Evolutionary conservation across 2,888 invertebrate species (phyloP).

Genomic region (Drosophila aldrichi): DNA sequence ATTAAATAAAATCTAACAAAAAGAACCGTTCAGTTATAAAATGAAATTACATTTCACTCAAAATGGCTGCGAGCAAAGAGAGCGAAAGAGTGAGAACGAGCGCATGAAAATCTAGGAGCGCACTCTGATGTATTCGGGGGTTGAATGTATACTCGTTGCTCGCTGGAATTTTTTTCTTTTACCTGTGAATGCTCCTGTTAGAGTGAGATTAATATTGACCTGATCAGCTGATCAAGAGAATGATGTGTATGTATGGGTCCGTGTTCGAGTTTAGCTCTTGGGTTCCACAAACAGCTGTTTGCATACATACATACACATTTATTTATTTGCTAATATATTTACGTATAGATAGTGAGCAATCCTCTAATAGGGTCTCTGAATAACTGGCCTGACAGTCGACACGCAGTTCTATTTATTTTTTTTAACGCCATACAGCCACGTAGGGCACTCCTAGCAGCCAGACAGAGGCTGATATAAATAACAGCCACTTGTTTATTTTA

Average conservation of each 20-base stretch:
- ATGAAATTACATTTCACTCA: conserved; percentile 55
- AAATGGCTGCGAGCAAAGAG: conserved; percentile 49
- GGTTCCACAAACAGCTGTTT: conserved; percentile 51
- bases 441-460: not conserved
- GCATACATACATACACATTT: not conserved
- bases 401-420: not conserved
- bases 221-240: conserved; percentile 71
- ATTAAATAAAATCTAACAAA: not conserved
- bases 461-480: conserved; percentile 36
- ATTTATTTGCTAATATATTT: not conserved
- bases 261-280: conserved; percentile 9
- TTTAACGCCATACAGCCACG: conserved; percentile 20
- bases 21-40: not conserved
- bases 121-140: conserved; percentile 39
- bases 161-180: conserved; percentile 31
- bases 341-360: conserved; percentile 15
- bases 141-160: conserved; percentile 34
- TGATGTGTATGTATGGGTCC: conserved; percentile 17
- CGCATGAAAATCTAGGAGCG: conserved; percentile 4
- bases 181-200: conserved; percentile 37
- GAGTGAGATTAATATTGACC: conserved; percentile 45
- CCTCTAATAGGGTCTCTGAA: conserved; percentile 32
- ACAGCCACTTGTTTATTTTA: conserved; percentile 22
- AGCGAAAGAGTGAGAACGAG: conserved; percentile 17
- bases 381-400: conserved; percentile 33